These are phyloP conservation scores for Tuberolachnus salignus DNA, from an alignment of 2,888 invertebrate species.

Conservation along the genomic window DNA sequence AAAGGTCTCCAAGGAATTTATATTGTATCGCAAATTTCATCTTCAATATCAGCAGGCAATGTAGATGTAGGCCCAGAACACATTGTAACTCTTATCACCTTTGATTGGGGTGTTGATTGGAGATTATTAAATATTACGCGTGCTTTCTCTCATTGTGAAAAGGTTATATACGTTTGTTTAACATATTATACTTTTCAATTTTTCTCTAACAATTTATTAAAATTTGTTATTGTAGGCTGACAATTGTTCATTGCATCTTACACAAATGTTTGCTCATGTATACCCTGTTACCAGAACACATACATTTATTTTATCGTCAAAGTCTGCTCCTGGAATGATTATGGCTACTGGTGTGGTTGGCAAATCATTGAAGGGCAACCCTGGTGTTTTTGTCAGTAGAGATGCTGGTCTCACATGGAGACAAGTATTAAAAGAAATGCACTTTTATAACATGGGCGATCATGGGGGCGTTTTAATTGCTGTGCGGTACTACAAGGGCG, in stretches of 20 bases:
- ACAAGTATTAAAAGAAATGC: slow-evolving; percentile 76
- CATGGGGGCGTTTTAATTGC: slow-evolving; percentile 88
- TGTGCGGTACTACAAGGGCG: slow-evolving; percentile 77
- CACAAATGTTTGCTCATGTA: slow-evolving; percentile 82
- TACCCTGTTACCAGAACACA: slow-evolving; percentile 78
- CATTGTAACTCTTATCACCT: slow-evolving; percentile 79
- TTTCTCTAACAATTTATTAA: slow-evolving; percentile 12
- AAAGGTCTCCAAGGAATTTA: slow-evolving; percentile 87
- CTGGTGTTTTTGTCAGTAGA: slow-evolving; percentile 78
- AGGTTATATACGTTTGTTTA: slow-evolving; percentile 29
- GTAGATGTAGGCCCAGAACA: slow-evolving; percentile 74
- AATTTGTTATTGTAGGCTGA: slow-evolving; percentile 62
- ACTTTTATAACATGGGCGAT: slow-evolving; percentile 88
- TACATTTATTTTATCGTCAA: slow-evolving; percentile 81
- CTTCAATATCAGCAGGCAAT: slow-evolving; percentile 64
- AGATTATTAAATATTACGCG: slow-evolving; percentile 66
- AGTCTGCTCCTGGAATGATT: slow-evolving; percentile 86
- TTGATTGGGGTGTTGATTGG: slow-evolving; percentile 88
- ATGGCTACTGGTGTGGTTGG: slow-evolving; percentile 85
- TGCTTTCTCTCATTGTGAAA: slow-evolving; percentile 52
- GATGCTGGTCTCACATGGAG: slow-evolving; percentile 86
- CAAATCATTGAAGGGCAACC: slow-evolving; percentile 77
- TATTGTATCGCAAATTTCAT: slow-evolving; percentile 78
- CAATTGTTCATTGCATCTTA: slow-evolving; percentile 84
- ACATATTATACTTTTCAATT: background rate